phyloP scores from a whole-genome alignment of 2,797 vertebrate genomes.

The Chiloscyllium punctatum region DNA sequence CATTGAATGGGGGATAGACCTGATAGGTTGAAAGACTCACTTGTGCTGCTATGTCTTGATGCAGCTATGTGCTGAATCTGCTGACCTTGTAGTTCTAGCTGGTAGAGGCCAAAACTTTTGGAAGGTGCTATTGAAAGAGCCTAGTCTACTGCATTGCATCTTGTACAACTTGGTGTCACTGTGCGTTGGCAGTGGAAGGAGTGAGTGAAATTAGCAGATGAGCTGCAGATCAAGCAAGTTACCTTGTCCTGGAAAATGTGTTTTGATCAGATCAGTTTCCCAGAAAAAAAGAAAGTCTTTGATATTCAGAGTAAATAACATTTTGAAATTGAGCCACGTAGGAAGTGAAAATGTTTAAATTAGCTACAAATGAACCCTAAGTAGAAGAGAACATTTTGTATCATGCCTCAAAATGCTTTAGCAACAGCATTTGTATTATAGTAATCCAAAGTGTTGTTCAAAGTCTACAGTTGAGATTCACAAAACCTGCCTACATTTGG shows the following conservation, averaged over 20 bases:
- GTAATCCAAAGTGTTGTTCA: slow-evolving; percentile 34
- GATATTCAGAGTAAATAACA: slow-evolving; percentile 2
- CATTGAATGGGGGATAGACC: no score
- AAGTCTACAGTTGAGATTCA: slow-evolving; percentile 38
- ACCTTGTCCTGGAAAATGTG: not conserved
- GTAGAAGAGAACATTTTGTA: not conserved
- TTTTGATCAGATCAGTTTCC: not conserved
- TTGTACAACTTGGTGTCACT: no score
- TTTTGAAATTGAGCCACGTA: slow-evolving; percentile 41
- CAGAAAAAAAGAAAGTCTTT: not conserved
- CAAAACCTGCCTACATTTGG: slow-evolving; percentile 48
- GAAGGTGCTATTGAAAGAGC: no score
- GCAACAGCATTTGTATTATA: slow-evolving; percentile 41
- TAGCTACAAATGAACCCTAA: slow-evolving; percentile 33
- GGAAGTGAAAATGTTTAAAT: slow-evolving; percentile 41
- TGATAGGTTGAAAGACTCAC: no score
- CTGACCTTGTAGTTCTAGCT: no score
- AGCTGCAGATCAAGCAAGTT: no score
- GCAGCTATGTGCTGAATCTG: no score
- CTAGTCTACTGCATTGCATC: no score
- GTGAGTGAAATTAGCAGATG: no score
- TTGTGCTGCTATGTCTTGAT: no score
- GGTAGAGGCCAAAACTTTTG: no score
- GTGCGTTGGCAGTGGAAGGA: no score
- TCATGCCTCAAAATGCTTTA: slow-evolving; percentile 35